Evolutionary conservation across 2,888 invertebrate genomes (phyloP).

Genomic region (Cyclophora punctaria): DNA sequence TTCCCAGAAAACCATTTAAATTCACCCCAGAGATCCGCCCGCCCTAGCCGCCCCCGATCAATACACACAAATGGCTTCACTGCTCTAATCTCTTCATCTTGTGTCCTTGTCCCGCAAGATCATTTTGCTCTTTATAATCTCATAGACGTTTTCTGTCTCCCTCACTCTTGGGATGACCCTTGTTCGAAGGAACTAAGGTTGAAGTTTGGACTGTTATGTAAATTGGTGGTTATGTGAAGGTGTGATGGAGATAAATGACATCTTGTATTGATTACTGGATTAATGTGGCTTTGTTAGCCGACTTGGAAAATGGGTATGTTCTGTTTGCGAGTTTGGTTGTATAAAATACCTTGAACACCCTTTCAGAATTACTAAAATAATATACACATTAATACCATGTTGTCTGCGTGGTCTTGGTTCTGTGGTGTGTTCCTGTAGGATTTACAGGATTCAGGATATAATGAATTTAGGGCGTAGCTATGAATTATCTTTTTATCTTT

Average conservation of each 20-base stretch:
- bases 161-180: slow-evolving; percentile 10
- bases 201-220: neutral
- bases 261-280: too few relatives aligned
- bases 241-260: neutral
- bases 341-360: too few relatives aligned
- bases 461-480: slow-evolving; percentile 9
- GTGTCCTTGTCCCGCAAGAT: slow-evolving; percentile 62
- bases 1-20: slow-evolving; percentile 4
- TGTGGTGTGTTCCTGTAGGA: too few relatives aligned
- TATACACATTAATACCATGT: too few relatives aligned
- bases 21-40: slow-evolving; percentile 21
- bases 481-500: too few relatives aligned
- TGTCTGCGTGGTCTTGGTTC: too few relatives aligned
- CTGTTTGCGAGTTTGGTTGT: too few relatives aligned
- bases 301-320: too few relatives aligned
- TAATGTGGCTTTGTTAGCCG: too few relatives aligned
- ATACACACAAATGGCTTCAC: slow-evolving; percentile 45
- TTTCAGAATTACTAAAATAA: too few relatives aligned
- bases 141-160: too few relatives aligned
- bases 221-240: neutral
- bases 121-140: slow-evolving; percentile 9
- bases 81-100: slow-evolving; percentile 54
- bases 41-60: slow-evolving; percentile 33
- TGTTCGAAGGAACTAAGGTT: slow-evolving; percentile 12
- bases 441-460: slow-evolving; percentile 1